Percentiles rank a stretch among this genome's conserved stretches.
Conservation (phyloP, 2,113 vertebrate species). For the Theristicus caerulescens region DNA sequence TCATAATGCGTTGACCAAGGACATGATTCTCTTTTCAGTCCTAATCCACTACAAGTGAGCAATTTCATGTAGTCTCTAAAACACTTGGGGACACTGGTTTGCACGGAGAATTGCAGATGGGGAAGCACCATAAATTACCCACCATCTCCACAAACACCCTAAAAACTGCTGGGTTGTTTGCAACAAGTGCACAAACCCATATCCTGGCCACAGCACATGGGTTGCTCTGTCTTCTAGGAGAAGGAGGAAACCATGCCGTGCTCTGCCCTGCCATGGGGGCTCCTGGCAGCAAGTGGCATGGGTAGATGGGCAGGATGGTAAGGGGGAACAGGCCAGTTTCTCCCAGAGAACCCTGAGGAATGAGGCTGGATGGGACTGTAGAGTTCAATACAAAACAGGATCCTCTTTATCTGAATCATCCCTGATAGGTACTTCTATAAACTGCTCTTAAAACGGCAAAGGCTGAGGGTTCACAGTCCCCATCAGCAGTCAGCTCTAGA, state of each 20-base stretch:
- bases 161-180: not conserved
- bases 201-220: not conserved
- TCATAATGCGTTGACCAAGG: not conserved
- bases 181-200: not conserved
- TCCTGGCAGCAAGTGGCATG: accelerated
- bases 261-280: accelerated
- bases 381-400: not conserved
- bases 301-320: not conserved
- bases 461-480: not conserved
- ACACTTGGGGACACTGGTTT: not conserved
- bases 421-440: not conserved
- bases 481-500: not conserved
- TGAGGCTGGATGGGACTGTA: not conserved
- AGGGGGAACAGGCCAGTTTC: not conserved
- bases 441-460: not conserved
- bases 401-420: not conserved
- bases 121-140: not conserved
- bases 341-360: not conserved
- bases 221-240: not conserved
- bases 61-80: not conserved
- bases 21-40: not conserved
- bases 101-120: not conserved
- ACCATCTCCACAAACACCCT: not conserved
- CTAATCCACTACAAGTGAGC: not conserved
- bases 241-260: not conserved